Conservation (phyloP, 2,113 vertebrate genomes). For the Fregata magnificens region DNA sequence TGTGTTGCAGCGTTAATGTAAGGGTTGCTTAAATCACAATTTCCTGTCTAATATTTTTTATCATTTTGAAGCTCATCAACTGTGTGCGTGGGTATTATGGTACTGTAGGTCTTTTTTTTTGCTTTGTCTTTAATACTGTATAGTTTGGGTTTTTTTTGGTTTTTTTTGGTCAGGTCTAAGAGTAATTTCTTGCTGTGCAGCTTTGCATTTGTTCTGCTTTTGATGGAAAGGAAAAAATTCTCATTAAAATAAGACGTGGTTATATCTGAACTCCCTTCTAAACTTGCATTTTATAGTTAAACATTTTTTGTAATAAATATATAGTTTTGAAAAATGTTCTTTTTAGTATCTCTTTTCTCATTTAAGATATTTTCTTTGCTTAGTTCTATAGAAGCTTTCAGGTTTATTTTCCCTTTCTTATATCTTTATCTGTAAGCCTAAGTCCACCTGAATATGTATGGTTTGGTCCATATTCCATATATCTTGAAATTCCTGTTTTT, state of each 20-base stretch:
- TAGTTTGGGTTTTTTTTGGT: neutral
- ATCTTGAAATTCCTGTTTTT: neutral
- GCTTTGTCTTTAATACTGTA: neutral
- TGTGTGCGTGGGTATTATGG: neutral
- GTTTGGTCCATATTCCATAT: neutral
- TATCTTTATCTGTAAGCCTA: neutral
- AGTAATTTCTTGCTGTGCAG: neutral
- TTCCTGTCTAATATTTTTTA: neutral
- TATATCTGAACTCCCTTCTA: neutral
- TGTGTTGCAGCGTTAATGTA: neutral
- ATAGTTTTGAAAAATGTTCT: neutral
- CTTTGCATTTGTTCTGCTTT: neutral
- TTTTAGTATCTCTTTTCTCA: neutral
- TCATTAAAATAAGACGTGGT: neutral
- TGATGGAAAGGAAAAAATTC: neutral
- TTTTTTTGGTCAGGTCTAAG: accelerated
- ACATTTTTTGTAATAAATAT: neutral
- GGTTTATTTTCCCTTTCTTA: neutral
- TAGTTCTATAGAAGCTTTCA: neutral
- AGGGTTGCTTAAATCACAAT: neutral
- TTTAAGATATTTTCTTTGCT: neutral
- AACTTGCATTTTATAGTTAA: neutral
- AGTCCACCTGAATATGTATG: neutral
- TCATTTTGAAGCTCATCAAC: neutral
- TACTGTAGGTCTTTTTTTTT: neutral